Percentiles rank a stretch among this genome's conserved stretches.
phyloP scores from a whole-genome alignment of 2,113 vertebrate genomes.

The Lichenostomus cassidix region DNA sequence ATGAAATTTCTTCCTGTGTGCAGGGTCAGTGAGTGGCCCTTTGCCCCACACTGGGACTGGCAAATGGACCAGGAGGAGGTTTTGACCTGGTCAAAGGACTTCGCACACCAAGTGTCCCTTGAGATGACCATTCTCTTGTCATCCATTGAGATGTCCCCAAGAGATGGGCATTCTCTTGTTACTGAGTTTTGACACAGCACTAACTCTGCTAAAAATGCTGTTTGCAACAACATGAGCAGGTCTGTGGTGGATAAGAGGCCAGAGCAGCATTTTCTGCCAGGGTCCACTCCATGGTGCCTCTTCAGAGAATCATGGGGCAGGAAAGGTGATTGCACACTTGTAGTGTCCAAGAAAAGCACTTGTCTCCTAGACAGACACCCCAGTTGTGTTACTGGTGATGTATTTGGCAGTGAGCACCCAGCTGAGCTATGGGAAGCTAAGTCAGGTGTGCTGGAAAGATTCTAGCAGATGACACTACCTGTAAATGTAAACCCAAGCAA shows the following conservation, averaged over 20 bases:
- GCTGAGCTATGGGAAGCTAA: not conserved
- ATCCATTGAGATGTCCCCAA: not conserved
- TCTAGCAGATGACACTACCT: not conserved
- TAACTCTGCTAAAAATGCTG: not conserved
- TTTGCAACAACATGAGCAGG: not conserved
- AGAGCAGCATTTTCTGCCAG: not conserved
- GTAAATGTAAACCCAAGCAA: not conserved
- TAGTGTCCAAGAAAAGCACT: not conserved
- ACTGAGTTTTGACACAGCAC: not conserved
- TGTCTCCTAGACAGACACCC: not conserved
- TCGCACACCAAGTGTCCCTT: not conserved
- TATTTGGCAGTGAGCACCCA: not conserved
- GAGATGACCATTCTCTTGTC: not conserved
- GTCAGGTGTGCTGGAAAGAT: not conserved
- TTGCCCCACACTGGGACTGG: accelerated
- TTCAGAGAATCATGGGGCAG: not conserved
- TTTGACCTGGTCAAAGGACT: not conserved
- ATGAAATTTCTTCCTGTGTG: not conserved
- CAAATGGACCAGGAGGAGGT: not conserved
- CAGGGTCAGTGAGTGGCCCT: not conserved
- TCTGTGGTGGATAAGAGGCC: not conserved
- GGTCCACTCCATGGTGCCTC: not conserved
- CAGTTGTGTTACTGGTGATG: accelerated
- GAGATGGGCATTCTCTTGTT: accelerated
- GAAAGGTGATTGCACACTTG: not conserved